Base-by-base conservation (phyloP, 2,888 invertebrate species). In the Drosophila setosimentum region DNA sequence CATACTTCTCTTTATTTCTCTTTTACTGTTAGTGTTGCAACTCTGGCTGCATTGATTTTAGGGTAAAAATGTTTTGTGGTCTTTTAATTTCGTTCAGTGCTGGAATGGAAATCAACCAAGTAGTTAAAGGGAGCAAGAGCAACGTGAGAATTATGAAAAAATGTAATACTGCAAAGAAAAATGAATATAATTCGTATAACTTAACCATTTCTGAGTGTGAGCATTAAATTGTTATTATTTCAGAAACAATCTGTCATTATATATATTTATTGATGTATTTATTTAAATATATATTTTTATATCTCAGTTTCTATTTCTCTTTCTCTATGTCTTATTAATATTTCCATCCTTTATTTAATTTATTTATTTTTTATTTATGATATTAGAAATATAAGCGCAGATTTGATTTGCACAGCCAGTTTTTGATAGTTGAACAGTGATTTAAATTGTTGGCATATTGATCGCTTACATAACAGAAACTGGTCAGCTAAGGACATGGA, bases 391-490 rank as follows among this genome's bases (percentile, higher is more conserved):
- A 33, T 33, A 13, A 5, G 13, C 5, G 33, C 33, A 13, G 33
- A n/a, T n/a, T n/a, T n/a, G n/a, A n/a, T n/a, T n/a, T n/a, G n/a
- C n/a, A n/a, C n/a, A 16, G 13, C 5, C 16, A 33, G 32, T 33
- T 18, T 2, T 1, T 35, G 0, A n/a, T 18, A 18, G 7, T 35
- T 18, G 8, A 37, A 37, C 0, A 3, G 10, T n/a, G n/a, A n/a
- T 1, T 45, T 45, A 24, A 21, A 7, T 24, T 45, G n/a, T 16
- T 24, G 2, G 24, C 24, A 2, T 42, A 62, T 61, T 58, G 67
- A 37, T 53, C 51, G 61, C 40, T 77, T 70, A 32, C 45, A 65
- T 77, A 75, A 77, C 37, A 1, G 61, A n/a, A 40, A 18, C 16
- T 40, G 54, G 37, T 45, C 35, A 24, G 48, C 11, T 30, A 10